A percentile compares a stretch with the other conserved stretches of the same genome.
These are phyloP conservation scores for Chiridota heheva DNA, from an alignment of 35 echinoderm and acorn worm species.

Conservation along the genomic window DNA sequence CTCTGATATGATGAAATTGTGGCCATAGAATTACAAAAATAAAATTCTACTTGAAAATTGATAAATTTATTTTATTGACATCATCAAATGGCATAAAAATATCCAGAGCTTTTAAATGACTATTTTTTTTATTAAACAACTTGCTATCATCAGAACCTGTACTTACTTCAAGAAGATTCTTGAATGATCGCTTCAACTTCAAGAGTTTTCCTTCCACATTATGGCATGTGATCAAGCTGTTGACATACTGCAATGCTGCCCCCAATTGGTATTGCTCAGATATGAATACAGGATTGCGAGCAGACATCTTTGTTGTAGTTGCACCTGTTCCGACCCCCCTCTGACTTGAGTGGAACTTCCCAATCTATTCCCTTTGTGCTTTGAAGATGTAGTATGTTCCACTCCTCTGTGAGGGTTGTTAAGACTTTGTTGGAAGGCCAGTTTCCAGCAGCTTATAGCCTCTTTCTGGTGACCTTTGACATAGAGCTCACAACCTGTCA, in stretches of 20 bases:
- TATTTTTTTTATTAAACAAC: too few relatives aligned
- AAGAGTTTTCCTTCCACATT: conserved; percentile 44
- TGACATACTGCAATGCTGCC: conserved; percentile 58
- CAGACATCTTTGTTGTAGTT: conserved; percentile 39
- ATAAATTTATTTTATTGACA: too few relatives aligned
- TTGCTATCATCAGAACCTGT: too few relatives aligned
- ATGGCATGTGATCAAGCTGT: conserved; percentile 71
- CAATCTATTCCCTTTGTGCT: neutral
- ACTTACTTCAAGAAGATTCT: conserved; percentile 37
- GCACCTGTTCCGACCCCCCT: too few relatives aligned
- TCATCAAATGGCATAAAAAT: too few relatives aligned
- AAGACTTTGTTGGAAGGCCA: conserved; percentile 25
- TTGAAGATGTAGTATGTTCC: neutral
- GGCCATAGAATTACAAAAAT: too few relatives aligned
- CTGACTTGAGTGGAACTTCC: too few relatives aligned
- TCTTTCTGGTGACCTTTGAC: conserved; percentile 38
- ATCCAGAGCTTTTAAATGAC: too few relatives aligned
- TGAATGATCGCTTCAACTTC: conserved; percentile 42
- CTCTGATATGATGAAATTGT: too few relatives aligned
- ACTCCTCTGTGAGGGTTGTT: neutral
- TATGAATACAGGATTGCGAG: conserved; percentile 84
- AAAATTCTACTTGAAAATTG: too few relatives aligned
- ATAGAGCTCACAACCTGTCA: conserved; percentile 58
- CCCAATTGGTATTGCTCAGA: conserved; percentile 59
- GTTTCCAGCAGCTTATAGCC: conserved; percentile 37